Base-by-base conservation (phyloP, 2,113 vertebrate genomes). In the Dicrurus megarhynchus region DNA sequence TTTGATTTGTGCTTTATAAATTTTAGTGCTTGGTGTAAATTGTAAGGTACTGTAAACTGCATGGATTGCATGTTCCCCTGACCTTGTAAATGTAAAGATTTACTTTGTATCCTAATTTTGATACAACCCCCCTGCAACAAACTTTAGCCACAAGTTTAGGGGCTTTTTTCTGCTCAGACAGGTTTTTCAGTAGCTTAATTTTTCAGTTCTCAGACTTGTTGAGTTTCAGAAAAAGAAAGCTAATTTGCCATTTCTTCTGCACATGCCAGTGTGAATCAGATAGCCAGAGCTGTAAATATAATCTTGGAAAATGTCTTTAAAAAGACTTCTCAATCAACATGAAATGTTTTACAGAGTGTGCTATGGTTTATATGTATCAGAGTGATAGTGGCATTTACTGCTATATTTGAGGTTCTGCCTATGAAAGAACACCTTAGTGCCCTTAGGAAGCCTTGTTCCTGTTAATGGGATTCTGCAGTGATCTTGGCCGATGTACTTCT, bases 111-210 rank as follows among this genome's bases (percentile, higher is more conserved):
- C 30, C 5, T 39, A 26, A 3, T 14, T 33, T 35, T 22, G 60
- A 23, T 28, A 16, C 11, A 26, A 4, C 1, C 3, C 1, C 3
- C 3, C 17, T 59, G 26, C 37, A 59, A 44, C 32, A 52, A 59
- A 52, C 57, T 90, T 49, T 7, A 74, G 16, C 23, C 30, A 14
- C 13, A 41, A 33, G 26, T 21, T 59, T 10, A 13, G 1, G 6
- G 13, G 7, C 41, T 30, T 52, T 70, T 61, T 53, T 7, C 4
- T 9, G 0, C 27, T 35, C 55, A 18, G 15, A 22, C 30, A 22
- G 10, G 7, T 64, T 59, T 81, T 53, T 7, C 22, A 50, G 30
- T 39, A 41, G 84, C 52, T 55, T 26, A 6, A 21, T 52, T 84
- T 61, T 74, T 39, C 15, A 30, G 5, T 15, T 91, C 41, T 57